These are phyloP conservation scores for Pimephales promelas DNA, from an alignment of 2,113 vertebrate genomes.

Conservation along the genomic window DNA sequence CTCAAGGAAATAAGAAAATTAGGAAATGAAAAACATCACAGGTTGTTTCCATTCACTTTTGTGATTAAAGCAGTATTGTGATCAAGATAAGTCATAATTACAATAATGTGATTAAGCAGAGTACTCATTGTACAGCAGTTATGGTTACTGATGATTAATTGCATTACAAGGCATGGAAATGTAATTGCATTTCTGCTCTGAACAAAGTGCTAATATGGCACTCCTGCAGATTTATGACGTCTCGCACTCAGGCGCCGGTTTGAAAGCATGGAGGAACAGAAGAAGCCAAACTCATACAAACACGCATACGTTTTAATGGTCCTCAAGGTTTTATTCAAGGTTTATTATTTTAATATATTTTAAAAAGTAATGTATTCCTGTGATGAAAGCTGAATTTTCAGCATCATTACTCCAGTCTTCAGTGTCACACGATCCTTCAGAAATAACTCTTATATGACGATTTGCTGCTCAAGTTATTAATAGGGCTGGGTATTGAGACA, in stretches of 20 bases:
- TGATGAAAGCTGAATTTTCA: background rate
- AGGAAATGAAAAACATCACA: background rate
- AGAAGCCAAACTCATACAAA: too few relatives aligned
- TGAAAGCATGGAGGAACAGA: background rate
- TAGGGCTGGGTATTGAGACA: too few relatives aligned
- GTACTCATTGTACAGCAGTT: background rate
- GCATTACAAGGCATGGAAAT: background rate
- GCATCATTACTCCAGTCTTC: background rate
- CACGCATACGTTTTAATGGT: background rate
- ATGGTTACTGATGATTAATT: background rate
- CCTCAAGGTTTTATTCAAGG: background rate
- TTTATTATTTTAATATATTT: background rate
- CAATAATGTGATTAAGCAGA: background rate
- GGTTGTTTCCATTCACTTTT: too few relatives aligned
- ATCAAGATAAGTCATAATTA: background rate
- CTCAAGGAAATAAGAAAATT: background rate
- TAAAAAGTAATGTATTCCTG: background rate
- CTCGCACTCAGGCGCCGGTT: background rate
- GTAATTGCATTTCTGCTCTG: conserved; percentile 2
- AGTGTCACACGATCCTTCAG: background rate
- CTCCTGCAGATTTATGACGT: background rate
- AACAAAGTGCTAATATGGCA: background rate
- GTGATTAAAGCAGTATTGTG: background rate
- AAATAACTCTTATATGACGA: background rate
- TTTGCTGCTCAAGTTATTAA: background rate